phyloP scores from a whole-genome alignment of 2,888 invertebrate species.

The Nineta flava region DNA sequence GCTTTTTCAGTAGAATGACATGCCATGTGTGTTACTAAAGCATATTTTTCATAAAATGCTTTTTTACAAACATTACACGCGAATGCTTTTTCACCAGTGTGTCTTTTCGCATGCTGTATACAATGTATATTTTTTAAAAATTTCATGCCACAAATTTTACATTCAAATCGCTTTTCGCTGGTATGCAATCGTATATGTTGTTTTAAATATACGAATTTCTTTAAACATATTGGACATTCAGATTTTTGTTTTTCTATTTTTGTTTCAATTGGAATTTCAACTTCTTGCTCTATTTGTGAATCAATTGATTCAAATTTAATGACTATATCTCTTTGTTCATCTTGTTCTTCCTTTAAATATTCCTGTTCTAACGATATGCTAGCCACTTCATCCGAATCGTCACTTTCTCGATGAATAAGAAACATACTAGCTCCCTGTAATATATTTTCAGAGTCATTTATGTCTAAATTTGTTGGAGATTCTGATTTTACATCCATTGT shows the following conservation, averaged over 20 bases:
- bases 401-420: too few species aligned
- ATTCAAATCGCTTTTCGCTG: background rate
- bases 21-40: background rate
- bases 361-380: background rate
- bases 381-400: background rate
- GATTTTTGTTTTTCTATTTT: too few species aligned
- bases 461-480: background rate
- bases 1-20: background rate
- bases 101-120: background rate
- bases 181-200: background rate
- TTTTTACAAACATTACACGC: background rate
- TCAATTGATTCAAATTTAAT: too few species aligned
- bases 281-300: background rate
- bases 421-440: too few species aligned
- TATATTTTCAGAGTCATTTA: background rate
- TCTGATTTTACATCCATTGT: background rate
- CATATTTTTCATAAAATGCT: background rate
- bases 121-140: background rate
- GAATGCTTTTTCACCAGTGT: background rate
- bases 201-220: background rate
- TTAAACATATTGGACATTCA: too few species aligned
- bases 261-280: background rate
- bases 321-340: too few species aligned
- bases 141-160: background rate
- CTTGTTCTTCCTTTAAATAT: too few species aligned